Base-by-base conservation (phyloP, 2,113 vertebrate species). In the Pagrus major region DNA sequence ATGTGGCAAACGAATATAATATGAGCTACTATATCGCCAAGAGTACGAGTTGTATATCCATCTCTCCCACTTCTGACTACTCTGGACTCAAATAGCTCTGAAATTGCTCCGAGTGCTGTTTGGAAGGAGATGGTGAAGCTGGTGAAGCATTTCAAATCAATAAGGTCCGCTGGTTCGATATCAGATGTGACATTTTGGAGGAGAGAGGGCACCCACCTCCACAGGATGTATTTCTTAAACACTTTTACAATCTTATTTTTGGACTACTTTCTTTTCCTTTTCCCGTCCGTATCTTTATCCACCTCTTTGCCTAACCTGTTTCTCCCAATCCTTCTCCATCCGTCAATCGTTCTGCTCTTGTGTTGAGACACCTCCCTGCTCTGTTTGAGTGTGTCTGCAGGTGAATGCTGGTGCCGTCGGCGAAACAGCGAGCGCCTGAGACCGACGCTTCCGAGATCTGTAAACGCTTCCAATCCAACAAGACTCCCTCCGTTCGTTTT, bases 51-150 rank as follows among this genome's bases (percentile, higher is more conserved):
- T 33, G n/a, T 8, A 42, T 21, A 23, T 54, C 10, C 1, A 3
- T 23, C 63, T 65, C 64, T 44, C 14, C 54, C 37, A 44, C n/a
- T 25, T 55, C 31, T 14, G n/a, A 64, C n/a, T n/a, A 9, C 73
- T 65, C 54, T 56, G 23, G 47, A 75, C 18, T 80, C 42, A 41
- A 80, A 71, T 6, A 70, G 60, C 68, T 78, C 31, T 6, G 76
- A 65, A 78, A 73, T 66, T 25, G 80, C 80, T 83, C 29, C 2
- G 20, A 84, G 76, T 63, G 80, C 8, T 91, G 82, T 72, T 20
- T 35, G 2, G 35, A 55, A 21, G n/a, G 60, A 81, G 70, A 15
- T 37, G 64, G 16, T 56, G 56, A 54, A 71, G 51, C 66, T 27
- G 21, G 59, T 33, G 65, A 15, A 58, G 46, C 51, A 42, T 47